These are phyloP conservation scores for Synergus umbraculus DNA, from an alignment of 2,888 invertebrate species.

Conservation along the genomic window DNA sequence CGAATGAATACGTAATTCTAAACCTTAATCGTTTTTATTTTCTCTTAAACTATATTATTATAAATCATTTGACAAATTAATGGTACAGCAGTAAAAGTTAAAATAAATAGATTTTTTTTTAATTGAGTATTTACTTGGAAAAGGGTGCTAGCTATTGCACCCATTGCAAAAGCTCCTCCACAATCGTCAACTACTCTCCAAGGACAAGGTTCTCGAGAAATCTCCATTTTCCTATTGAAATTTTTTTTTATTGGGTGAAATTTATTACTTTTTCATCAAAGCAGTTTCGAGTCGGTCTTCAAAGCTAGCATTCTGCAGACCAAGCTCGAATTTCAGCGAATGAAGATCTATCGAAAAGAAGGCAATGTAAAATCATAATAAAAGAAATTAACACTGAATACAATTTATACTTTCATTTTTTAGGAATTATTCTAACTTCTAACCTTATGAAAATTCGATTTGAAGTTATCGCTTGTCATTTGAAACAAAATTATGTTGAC, in stretches of 20 bases:
- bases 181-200: slow-evolving; percentile 98
- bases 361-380: background rate
- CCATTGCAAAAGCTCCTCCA: slow-evolving; percentile 99
- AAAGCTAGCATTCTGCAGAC: slow-evolving; percentile 47
- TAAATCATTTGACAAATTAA: too few relatives aligned
- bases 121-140: background rate
- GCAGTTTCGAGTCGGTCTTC: background rate
- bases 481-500: too few relatives aligned
- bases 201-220: slow-evolving; percentile 97
- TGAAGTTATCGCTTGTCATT: background rate
- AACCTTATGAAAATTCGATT: background rate
- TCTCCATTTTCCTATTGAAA: slow-evolving; percentile 79
- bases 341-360: background rate
- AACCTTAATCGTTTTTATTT: background rate
- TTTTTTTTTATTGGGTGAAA: background rate
- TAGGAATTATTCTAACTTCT: background rate
- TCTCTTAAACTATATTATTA: background rate
- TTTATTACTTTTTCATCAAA: background rate
- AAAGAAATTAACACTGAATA: slow-evolving; percentile 2
- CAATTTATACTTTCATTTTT: background rate
- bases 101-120: background rate
- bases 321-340: background rate
- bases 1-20: slow-evolving; percentile 37
- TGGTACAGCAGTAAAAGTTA: background rate
- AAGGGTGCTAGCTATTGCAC: slow-evolving; percentile 93